Conservation (phyloP, 2,113 vertebrate species). For the Anas platyrhynchos region DNA sequence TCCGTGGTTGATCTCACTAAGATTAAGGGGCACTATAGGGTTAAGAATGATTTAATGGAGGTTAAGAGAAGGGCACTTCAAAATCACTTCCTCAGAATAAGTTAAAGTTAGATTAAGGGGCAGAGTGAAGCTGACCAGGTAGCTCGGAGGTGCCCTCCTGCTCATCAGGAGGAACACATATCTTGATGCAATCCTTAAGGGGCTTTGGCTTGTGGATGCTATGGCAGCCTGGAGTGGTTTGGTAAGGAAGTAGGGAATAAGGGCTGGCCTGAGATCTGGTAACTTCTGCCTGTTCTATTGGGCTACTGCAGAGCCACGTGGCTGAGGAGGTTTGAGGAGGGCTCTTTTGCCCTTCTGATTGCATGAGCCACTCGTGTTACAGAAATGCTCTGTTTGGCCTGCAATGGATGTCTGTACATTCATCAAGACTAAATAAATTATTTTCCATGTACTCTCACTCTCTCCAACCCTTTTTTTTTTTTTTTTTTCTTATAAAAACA, state of each 20-base stretch:
- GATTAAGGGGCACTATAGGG: neutral
- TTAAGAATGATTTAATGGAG: constrained; percentile 10
- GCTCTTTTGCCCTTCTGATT: neutral
- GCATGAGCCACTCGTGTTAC: neutral
- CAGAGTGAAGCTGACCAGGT: neutral
- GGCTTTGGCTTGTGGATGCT: neutral
- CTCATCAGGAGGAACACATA: neutral
- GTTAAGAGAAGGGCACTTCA: neutral
- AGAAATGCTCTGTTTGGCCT: neutral
- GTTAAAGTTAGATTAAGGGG: neutral
- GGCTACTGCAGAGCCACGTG: neutral
- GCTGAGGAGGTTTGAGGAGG: neutral
- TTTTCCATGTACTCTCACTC: neutral
- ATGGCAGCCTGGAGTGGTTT: neutral
- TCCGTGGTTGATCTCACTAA: neutral
- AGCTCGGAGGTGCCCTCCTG: neutral
- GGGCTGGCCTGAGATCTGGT: neutral
- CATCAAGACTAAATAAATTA: neutral
- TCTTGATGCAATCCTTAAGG: neutral
- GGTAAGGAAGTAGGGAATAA: neutral
- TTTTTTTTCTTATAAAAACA: neutral
- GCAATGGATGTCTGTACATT: fast-evolving
- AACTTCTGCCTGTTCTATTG: neutral
- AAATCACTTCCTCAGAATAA: neutral
- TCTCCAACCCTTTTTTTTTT: neutral